Conservation (phyloP, 35 echinoderm and acorn worm species). For the Amphiura filiformis region DNA sequence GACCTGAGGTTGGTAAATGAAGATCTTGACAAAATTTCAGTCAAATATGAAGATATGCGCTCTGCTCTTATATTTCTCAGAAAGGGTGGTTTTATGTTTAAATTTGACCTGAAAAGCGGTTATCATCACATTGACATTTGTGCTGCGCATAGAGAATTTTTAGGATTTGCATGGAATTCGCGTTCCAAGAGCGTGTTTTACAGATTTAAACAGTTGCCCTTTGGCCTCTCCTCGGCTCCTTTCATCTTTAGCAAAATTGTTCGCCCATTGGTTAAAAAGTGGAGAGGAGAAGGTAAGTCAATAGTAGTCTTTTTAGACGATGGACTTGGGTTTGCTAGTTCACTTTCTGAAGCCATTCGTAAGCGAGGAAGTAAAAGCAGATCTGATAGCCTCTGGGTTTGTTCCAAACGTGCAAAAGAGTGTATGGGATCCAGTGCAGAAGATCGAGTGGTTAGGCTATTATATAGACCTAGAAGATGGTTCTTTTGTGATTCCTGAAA, state of each 20-base stretch:
- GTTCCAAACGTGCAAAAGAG: background rate
- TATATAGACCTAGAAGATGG: background rate
- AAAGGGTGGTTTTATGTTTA: slow-evolving; percentile 2
- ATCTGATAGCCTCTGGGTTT: background rate
- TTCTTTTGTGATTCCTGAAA: background rate
- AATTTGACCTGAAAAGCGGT: background rate
- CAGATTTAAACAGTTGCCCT: slow-evolving; percentile 16
- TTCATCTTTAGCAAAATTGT: slow-evolving; percentile 26
- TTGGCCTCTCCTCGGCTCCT: slow-evolving; percentile 20
- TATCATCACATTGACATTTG: slow-evolving; percentile 20
- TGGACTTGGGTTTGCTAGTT: background rate
- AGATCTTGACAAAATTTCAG: background rate
- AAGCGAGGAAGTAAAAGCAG: background rate
- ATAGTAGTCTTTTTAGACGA: slow-evolving; percentile 35
- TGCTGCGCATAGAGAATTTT: background rate
- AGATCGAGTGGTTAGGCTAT: slow-evolving; percentile 13
- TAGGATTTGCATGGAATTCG: background rate
- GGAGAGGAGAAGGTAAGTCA: slow-evolving; percentile 1
- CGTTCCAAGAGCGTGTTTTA: background rate
- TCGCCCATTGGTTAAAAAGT: slow-evolving; percentile 1
- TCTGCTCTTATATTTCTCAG: background rate
- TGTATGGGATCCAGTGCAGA: background rate
- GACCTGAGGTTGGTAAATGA: slow-evolving; percentile 16
- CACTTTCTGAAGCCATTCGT: background rate
- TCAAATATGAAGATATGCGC: slow-evolving; percentile 28